These are phyloP conservation scores for Phalera bucephala DNA, from an alignment of 2,888 invertebrate species.

Conservation along the genomic window DNA sequence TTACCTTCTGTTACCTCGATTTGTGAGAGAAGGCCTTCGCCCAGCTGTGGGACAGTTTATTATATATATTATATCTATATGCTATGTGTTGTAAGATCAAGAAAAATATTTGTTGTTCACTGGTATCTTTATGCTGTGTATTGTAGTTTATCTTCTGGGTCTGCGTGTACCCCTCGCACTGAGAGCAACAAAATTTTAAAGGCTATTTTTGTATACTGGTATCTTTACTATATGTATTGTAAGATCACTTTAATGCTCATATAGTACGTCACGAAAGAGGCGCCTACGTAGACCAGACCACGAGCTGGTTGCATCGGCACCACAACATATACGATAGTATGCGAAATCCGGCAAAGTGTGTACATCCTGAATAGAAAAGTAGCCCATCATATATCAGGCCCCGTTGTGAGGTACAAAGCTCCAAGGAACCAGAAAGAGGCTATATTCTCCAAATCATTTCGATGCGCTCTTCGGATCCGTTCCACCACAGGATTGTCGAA, in stretches of 20 bases:
- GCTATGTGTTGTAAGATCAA: no score
- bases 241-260: slow-evolving; percentile 60
- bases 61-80: no score
- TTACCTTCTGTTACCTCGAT: no score
- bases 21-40: no score
- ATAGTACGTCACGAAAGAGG: slow-evolving; percentile 52
- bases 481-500: slow-evolving; percentile 60
- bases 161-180: no score
- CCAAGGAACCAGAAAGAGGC: slow-evolving; percentile 85
- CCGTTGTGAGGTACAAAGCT: slow-evolving; percentile 83
- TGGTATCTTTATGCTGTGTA: no score
- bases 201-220: no score
- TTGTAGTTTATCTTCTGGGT: no score
- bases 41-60: no score
- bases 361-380: slow-evolving; percentile 73
- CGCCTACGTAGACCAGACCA: slow-evolving; percentile 53
- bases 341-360: slow-evolving; percentile 80
- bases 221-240: no score
- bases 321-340: slow-evolving; percentile 86
- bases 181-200: no score
- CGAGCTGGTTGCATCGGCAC: slow-evolving; percentile 81
- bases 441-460: slow-evolving; percentile 89
- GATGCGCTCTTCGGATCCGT: slow-evolving; percentile 81
- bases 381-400: slow-evolving; percentile 70
- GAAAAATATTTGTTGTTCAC: no score